phyloP scores from a whole-genome alignment of 1,140 invertebrate species.

The Matsumurasca onukii region DNA sequence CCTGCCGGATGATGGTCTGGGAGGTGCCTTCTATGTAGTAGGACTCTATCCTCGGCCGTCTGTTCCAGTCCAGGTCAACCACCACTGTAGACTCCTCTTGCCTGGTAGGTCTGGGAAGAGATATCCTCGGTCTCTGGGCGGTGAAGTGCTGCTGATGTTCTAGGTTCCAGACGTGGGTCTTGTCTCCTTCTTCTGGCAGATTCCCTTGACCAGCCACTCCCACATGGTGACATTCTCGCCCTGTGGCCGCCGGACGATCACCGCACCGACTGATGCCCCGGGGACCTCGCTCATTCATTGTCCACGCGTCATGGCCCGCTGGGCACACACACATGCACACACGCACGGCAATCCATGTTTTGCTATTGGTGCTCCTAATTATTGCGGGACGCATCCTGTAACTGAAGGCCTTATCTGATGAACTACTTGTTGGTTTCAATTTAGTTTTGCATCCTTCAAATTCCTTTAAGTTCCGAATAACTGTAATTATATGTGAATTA shows the following conservation, averaged over 20 bases:
- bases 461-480: no score
- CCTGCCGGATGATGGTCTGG: slow-evolving; percentile 5
- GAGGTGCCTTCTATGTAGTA: slow-evolving; percentile 14
- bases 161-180: slow-evolving; percentile 19
- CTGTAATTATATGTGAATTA: no score
- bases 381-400: no score
- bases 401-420: no score
- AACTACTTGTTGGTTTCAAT: no score
- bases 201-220: slow-evolving; percentile 7
- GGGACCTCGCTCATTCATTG: neutral
- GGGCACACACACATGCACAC: neutral
- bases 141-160: neutral
- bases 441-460: no score
- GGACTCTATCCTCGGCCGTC: slow-evolving; percentile 13
- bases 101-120: neutral
- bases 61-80: slow-evolving; percentile 14
- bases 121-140: neutral
- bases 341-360: neutral
- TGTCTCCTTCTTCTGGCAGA: slow-evolving; percentile 9
- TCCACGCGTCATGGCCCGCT: slow-evolving; percentile 1
- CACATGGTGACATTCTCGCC: slow-evolving; percentile 1
- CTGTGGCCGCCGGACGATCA: neutral
- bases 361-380: no score
- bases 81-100: neutral
- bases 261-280: neutral